Base-by-base conservation (phyloP, 2,113 vertebrate genomes). In the Romanogobio albipinnatus region DNA sequence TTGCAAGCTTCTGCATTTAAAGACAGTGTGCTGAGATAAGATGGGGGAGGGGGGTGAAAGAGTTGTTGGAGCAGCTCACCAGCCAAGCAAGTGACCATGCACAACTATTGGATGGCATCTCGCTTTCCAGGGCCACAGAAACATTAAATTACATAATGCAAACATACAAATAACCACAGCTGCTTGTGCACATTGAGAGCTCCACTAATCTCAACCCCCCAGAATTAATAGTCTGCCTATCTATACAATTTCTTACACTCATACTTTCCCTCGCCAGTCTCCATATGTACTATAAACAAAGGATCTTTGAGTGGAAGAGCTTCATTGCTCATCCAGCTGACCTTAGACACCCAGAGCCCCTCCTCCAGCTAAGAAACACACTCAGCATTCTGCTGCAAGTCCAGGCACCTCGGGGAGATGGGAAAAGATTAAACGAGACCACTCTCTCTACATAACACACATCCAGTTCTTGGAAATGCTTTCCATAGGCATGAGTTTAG, bases 241-340 rank as follows among this genome's bases (percentile, higher is more conserved):
- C 24, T 51, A 73, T 24, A 47, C 15, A 56, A 76, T 56, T 56
- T 56, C 49, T 33, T 43, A 11, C 33, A 3, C 39, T 56, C 47
- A 36, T 39, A 10, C 10, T 58, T 76, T 19, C 73, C 74, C 39
- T 33, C 33, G 3, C 59, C 19, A 11, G 84, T 73, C 53, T 43
- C 83, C 51, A 82, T 70, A 75, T 87, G 82, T 43, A 49, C 62
- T 77, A 77, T 90, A 90, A 91, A 93, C 86, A 91, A 88, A 90
- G 86, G 43, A 75, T 53, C 81, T 84, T 77, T 74, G 22, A 84
- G 47, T 22, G 24, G 71, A 87, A 80, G 77, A 49, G 82, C 79
- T 82, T 86, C 88, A 87, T 84, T 87, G 89, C 86, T 93, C 91
- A 88, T 92, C 88, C 85, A 90, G 87, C 59, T 91, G 89, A 91